Evolutionary conservation across 2,797 vertebrate genomes (phyloP).

Genomic region (Allobates femoralis): DNA sequence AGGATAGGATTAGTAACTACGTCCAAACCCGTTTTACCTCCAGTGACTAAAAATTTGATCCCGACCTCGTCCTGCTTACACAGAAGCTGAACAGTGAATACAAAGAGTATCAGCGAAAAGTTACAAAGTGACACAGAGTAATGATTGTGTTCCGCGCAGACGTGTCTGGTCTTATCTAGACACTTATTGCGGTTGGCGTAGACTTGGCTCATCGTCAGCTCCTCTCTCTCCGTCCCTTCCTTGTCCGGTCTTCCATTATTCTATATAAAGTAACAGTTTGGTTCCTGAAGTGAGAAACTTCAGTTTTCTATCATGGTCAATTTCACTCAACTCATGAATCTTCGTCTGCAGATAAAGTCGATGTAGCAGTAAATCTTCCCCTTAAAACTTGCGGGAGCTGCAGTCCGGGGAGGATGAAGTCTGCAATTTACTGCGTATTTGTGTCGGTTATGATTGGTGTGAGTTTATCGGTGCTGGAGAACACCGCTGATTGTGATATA

Average conservation of each 20-base stretch:
- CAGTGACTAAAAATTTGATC: not conserved
- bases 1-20: not conserved
- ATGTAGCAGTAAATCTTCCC: conserved; percentile 66
- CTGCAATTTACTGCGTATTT: conserved; percentile 50
- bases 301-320: conserved; percentile 66
- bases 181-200: not conserved
- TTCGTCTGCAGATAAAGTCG: conserved; percentile 69
- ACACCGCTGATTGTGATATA: not conserved
- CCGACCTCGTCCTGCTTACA: not conserved
- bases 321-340: conserved; percentile 68
- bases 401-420: conserved; percentile 38
- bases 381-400: conserved; percentile 58
- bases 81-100: not conserved
- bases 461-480: conserved; percentile 24
- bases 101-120: not conserved
- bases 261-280: conserved; percentile 64
- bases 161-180: not conserved
- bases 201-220: not conserved
- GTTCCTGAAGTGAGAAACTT: conserved; percentile 61
- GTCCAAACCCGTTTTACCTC: not conserved
- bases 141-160: not conserved
- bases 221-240: conserved; percentile 43
- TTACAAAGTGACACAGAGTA: not conserved
- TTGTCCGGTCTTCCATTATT: conserved; percentile 50
- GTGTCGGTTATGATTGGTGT: conserved; percentile 42